phyloP scores from a whole-genome alignment of 2,888 invertebrate genomes.

The Hartigia nigra region DNA sequence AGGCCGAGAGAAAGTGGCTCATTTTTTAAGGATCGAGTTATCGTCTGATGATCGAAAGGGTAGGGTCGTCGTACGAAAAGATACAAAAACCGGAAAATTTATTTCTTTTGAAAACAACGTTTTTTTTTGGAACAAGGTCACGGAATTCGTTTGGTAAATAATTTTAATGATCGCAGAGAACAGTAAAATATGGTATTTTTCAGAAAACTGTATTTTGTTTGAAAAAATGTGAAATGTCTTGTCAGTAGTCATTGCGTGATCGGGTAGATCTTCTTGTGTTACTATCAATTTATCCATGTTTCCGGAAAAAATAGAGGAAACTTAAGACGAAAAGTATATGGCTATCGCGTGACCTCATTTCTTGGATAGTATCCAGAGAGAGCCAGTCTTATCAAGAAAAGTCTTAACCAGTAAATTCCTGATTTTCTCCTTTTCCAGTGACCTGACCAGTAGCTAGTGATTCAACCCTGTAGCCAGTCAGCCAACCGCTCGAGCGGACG shows the following conservation, averaged over 20 bases:
- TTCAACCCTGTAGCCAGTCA: neutral
- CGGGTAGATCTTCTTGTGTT: neutral
- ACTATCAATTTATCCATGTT: neutral
- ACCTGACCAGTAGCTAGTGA: neutral
- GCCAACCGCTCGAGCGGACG: neutral
- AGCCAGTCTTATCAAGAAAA: neutral
- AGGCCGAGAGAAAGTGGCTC: neutral
- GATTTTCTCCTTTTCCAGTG: neutral
- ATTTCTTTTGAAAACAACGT: neutral
- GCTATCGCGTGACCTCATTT: neutral
- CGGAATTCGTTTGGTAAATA: neutral
- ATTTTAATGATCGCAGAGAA: neutral
- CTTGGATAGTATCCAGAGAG: neutral
- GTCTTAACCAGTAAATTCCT: neutral
- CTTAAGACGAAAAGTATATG: neutral
- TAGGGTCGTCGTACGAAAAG: neutral
- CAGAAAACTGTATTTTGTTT: neutral
- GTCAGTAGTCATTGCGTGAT: neutral
- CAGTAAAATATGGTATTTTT: neutral
- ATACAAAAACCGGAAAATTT: neutral
- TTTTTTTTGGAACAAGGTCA: neutral
- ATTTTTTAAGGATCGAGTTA: slow-evolving; percentile 8
- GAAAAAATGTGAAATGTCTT: neutral
- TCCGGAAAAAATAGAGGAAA: neutral
- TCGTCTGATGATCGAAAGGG: neutral